A percentile compares a stretch with the other conserved stretches of the same genome.
Conservation (phyloP, 1,140 invertebrate species). For the Macrotrachela quadricornifera region DNA sequence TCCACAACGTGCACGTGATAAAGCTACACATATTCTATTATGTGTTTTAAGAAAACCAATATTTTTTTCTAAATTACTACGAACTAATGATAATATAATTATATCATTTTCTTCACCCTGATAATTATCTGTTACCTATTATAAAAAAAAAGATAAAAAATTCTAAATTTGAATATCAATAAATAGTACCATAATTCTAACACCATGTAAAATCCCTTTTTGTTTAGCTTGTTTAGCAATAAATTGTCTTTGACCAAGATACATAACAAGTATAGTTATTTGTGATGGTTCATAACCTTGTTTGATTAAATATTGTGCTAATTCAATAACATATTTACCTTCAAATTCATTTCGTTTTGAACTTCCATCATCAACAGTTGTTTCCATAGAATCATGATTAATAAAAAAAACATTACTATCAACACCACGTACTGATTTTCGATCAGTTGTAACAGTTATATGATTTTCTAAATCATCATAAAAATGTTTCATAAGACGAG, state of each 20-base stretch:
- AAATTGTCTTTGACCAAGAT: slow-evolving; percentile 28
- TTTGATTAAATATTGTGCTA: slow-evolving; percentile 23
- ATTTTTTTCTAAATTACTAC: slow-evolving; percentile 42
- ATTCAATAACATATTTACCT: slow-evolving; percentile 17
- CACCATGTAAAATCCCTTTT: no score
- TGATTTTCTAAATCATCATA: slow-evolving; percentile 24
- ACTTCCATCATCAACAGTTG: slow-evolving; percentile 15
- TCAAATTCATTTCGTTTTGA: slow-evolving; percentile 26
- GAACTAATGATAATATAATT: slow-evolving; percentile 54
- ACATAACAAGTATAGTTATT: slow-evolving; percentile 29
- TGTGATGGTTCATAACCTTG: slow-evolving; percentile 21
- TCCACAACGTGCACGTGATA: slow-evolving; percentile 55
- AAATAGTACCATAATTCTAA: no score
- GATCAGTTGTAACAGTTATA: no score
- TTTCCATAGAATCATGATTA: slow-evolving; percentile 19
- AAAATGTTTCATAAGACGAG: slow-evolving; percentile 23
- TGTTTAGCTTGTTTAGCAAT: no score
- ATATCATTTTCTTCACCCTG: slow-evolving; percentile 68
- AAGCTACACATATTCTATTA: slow-evolving; percentile 59
- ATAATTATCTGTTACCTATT: no score
- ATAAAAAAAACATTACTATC: slow-evolving; percentile 24
- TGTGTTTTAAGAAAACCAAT: slow-evolving; percentile 52
- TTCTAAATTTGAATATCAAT: no score
- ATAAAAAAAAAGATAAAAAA: no score
- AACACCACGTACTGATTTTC: slow-evolving; percentile 22